Evolutionary conservation across 2,797 vertebrate genomes (phyloP).

Genomic region (Hydrophis major): DNA sequence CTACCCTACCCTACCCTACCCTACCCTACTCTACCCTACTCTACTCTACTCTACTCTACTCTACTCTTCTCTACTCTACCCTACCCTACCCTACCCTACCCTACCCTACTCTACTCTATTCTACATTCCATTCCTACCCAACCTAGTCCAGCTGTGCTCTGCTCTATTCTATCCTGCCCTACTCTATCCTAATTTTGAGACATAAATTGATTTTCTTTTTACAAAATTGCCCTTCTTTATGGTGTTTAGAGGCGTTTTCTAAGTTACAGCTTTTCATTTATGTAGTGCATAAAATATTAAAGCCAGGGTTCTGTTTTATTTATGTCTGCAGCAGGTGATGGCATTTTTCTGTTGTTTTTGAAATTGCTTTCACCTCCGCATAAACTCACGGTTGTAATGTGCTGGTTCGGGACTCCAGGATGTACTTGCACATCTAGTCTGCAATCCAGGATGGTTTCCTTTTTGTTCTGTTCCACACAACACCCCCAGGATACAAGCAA

Average conservation of each 20-base stretch:
- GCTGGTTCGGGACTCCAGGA: conserved; percentile 29
- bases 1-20: too few species aligned
- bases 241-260: conserved; percentile 17
- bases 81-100: too few species aligned
- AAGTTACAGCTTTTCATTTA: conserved; percentile 23
- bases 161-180: too few species aligned
- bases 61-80: too few species aligned
- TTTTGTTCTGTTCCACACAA: conserved; percentile 71
- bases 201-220: neutral
- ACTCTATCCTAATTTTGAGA: neutral
- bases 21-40: too few species aligned
- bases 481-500: conserved; percentile 88
- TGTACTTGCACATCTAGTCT: neutral
- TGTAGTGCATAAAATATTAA: conserved; percentile 49
- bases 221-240: conserved; percentile 36
- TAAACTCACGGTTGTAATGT: conserved; percentile 19
- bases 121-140: too few species aligned
- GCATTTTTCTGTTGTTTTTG: conserved; percentile 13
- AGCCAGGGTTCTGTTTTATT: conserved; percentile 48
- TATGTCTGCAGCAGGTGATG: conserved; percentile 32
- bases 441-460: conserved; percentile 54
- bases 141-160: too few species aligned
- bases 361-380: conserved; percentile 45
- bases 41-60: too few species aligned
- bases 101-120: too few species aligned